Conservation (phyloP, 2,888 invertebrate species). For the Pandemis corylana region DNA sequence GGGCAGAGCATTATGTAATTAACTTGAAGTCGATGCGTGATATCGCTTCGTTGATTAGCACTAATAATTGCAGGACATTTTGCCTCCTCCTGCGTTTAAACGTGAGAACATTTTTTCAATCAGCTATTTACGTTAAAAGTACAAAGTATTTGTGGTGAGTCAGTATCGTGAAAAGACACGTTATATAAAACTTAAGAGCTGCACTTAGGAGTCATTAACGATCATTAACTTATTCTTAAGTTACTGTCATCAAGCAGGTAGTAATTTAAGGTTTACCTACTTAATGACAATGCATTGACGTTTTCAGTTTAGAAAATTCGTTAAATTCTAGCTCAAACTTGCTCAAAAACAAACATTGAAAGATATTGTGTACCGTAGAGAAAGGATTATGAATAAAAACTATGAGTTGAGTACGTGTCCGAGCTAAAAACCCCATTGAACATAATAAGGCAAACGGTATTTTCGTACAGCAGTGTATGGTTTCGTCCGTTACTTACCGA, state of each 20-base stretch:
- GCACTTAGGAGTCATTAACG: constrained; percentile 19
- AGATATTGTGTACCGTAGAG: constrained; percentile 34
- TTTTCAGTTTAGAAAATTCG: neutral
- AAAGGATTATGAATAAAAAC: constrained; percentile 41
- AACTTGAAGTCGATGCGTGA: constrained; percentile 32
- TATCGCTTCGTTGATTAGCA: constrained; percentile 18
- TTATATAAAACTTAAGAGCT: constrained; percentile 11
- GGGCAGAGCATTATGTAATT: constrained; percentile 12
- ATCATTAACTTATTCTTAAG: neutral
- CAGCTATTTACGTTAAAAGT: constrained; percentile 12
- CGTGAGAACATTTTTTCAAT: constrained; percentile 33
- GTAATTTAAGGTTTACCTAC: neutral
- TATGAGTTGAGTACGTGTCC: constrained; percentile 47
- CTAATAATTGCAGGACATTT: constrained; percentile 23
- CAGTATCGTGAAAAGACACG: constrained; percentile 22
- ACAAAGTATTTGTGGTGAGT: constrained; percentile 19
- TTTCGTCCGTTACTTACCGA: constrained; percentile 72
- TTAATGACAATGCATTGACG: neutral
- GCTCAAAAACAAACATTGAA: constrained; percentile 19
- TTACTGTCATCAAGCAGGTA: neutral
- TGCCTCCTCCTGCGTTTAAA: constrained; percentile 27
- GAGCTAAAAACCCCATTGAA: constrained; percentile 73
- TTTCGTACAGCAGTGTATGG: constrained; percentile 63
- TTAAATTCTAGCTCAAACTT: neutral
- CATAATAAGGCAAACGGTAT: constrained; percentile 76